Base-by-base conservation (phyloP, 1,140 invertebrate genomes). In the Dreissena rostriformis region DNA sequence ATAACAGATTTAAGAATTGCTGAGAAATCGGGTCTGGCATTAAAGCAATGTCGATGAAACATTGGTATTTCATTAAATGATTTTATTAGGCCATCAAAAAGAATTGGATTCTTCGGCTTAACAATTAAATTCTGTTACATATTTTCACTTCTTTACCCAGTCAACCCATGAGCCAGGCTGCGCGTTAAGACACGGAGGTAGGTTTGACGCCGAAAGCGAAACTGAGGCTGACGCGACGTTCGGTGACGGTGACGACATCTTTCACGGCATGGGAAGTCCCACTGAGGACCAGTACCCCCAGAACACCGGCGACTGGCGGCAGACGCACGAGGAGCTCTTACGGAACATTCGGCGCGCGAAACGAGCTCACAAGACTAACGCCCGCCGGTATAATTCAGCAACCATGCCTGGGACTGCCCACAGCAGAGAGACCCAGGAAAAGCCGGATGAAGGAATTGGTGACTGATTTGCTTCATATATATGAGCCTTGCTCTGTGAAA, bases 101-200 rank as follows among this genome's bases (percentile, higher is more conserved):
- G 8, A 39, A 39, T 8, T 39, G 2, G 8, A 39, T 5, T 39
- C 8, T 39, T 39, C 8, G 4, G 39, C 2, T 39, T 2, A 39
- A 39, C 39, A 39, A 39, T 39, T 39, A 5, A 39, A 39, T 5
- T 8, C 39, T 39, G 39, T 2, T 5, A 39, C 39, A 39, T 39
- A 39, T 39, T 39, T 39, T 39, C 39, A 39, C 39, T 39, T 39
- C 39, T 39, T 39, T 39, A 5, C 39, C 2, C 51, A 78, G 55
- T 85, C 61, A 24, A 65, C 80, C 53, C 90, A 90, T 77, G 88
- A 89, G 78, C 85, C 85, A 70, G 82, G 85, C n/a, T 90, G 88
- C 85, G 88, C 78, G 19, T 71, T 82, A 14, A 71, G 80, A 55
- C 80, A 68, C 53, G 80, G 80, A 24, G 80, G 86, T 24, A 83